These are phyloP conservation scores for Proisotoma minuta DNA, from an alignment of 2,888 invertebrate species.

Conservation along the genomic window DNA sequence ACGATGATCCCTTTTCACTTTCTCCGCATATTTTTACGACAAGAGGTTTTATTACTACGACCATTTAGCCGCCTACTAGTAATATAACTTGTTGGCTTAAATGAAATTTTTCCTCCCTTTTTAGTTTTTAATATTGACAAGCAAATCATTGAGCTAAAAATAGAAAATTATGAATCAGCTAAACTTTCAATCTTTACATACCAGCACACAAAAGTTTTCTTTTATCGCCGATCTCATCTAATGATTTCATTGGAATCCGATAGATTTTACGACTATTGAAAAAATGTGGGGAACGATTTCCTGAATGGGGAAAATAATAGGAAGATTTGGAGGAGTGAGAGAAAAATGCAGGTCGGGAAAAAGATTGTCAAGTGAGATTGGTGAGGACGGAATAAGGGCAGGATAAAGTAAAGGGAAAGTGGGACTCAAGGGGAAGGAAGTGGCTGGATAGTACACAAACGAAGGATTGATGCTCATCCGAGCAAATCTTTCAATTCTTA, in stretches of 20 bases:
- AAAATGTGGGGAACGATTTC: conserved; percentile 17
- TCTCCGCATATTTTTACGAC: too few relatives aligned
- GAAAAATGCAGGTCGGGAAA: background rate
- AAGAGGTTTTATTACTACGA: too few relatives aligned
- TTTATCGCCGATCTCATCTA: conserved; percentile 1
- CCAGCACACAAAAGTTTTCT: background rate
- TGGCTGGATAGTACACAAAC: background rate
- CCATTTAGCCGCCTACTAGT: too few relatives aligned
- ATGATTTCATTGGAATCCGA: conserved; percentile 7
- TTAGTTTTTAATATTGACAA: too few relatives aligned
- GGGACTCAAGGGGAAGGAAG: background rate
- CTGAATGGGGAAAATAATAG: conserved; percentile 14
- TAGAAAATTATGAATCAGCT: too few relatives aligned
- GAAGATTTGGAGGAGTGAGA: background rate
- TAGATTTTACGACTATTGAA: conserved; percentile 11
- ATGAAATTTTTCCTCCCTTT: too few relatives aligned
- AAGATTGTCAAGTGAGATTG: background rate
- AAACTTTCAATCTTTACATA: background rate
- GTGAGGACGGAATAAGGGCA: background rate
- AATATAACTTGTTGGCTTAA: too few relatives aligned
- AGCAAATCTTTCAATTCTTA: conserved; percentile 44
- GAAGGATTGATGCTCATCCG: conserved; percentile 34
- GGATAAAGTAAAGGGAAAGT: background rate
- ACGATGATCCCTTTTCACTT: too few relatives aligned
- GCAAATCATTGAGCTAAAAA: too few relatives aligned